Base-by-base conservation (phyloP, 2,113 vertebrate species). In the Romanogobio albipinnatus region DNA sequence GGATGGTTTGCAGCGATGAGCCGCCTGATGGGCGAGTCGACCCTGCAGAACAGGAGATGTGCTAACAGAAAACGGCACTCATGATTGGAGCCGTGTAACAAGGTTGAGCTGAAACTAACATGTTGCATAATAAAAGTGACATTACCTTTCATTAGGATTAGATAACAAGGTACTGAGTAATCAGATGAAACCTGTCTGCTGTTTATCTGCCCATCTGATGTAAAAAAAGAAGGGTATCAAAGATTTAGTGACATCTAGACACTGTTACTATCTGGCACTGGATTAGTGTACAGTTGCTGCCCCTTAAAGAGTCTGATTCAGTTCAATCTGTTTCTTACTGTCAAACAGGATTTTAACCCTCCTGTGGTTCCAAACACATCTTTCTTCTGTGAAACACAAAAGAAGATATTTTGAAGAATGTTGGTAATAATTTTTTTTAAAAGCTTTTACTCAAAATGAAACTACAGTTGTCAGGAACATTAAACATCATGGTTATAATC, bases 11-110 rank as follows among this genome's bases (percentile, higher is more conserved):
- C 22, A 58, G 47, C 29, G 24, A 81, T 26, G 78, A 77, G 59
- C 77, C 47, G 58, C 5, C 53, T 71, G 75, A 78, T 53, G 64
- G 49, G 24, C 58, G 58, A 59, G 17, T 39, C 43, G 5, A 51
- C 45, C 45, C 6, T 43, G 4, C 33, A 24, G 53, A 56, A 80
- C 58, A 80, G n/a, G 29, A 53, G 75, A 66, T 22, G 22, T 51
- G 49, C 49, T 66, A 59, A 43, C 39, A 62, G 82, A 84, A 76
- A 76, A 76, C 26, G 33, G 5, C 76, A 71, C 43, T 71, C 76
- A 47, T 3, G 17, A 79, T 70, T 78, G 2, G 29, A 75, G 49
- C 29, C 14, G 47, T 19, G 36, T 36, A 70, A 79, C 17, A 22
- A 56, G 33, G 33, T 13, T 53, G 13, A 71, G 59, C 39, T 22